Conservation (phyloP, 92 coral and sea anemone species). For the Anthopleura xanthogrammica region DNA sequence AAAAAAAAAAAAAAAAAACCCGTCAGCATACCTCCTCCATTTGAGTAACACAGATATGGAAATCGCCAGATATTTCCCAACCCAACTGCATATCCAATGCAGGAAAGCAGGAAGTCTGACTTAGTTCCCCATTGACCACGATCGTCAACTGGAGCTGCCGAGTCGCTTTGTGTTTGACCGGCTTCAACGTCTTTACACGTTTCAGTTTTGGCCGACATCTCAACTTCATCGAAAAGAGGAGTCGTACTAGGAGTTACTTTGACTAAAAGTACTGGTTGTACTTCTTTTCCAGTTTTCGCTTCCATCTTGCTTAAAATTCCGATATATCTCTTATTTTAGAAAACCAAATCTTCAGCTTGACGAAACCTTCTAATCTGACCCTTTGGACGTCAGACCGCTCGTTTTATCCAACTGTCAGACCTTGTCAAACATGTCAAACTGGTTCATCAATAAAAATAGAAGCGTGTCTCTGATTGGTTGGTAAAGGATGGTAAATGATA, state of each 20-base stretch:
- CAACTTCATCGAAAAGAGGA: constrained; percentile 40
- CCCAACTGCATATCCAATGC: constrained; percentile 58
- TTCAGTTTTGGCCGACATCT: constrained; percentile 3
- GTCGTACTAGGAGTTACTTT: constrained; percentile 46
- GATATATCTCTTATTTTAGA: not conserved
- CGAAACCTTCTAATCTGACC: not conserved
- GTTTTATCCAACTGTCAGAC: not conserved
- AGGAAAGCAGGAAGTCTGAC: constrained; percentile 49
- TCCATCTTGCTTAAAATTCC: not conserved
- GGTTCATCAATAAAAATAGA: not conserved
- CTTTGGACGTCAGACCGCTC: not conserved
- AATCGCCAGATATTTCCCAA: constrained; percentile 65
- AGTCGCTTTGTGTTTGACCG: not conserved
- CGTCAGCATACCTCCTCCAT: constrained; percentile 53
- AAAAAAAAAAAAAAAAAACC: not conserved
- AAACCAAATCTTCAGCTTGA: not conserved
- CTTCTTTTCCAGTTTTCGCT: constrained; percentile 11
- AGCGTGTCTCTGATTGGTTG: not conserved
- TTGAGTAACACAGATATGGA: constrained; percentile 51
- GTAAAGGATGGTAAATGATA: not conserved
- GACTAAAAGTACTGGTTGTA: constrained; percentile 33
- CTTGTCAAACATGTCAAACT: constrained; percentile 4
- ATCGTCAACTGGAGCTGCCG: not conserved
- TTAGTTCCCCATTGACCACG: constrained; percentile 50
- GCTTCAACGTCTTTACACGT: constrained; percentile 13